These are phyloP conservation scores for Leptopilina drosophilae DNA, from an alignment of 2,888 invertebrate species.

Conservation along the genomic window DNA sequence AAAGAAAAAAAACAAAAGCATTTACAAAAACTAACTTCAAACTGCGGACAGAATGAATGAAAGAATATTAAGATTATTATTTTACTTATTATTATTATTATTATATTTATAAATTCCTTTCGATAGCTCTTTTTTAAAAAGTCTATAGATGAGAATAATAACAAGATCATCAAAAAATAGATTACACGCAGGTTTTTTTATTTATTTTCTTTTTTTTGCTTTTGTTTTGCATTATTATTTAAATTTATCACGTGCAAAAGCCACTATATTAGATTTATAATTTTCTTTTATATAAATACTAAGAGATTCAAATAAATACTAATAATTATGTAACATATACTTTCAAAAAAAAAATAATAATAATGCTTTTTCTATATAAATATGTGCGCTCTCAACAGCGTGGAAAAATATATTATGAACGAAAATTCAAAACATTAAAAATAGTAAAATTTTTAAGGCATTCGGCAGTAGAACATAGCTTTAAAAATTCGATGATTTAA, in stretches of 20 bases:
- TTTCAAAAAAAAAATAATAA: constrained; percentile 1
- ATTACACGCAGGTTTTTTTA: neutral
- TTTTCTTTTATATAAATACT: neutral
- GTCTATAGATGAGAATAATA: neutral
- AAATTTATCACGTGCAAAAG: neutral
- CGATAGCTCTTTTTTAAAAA: neutral
- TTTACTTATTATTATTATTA: too few relatives aligned
- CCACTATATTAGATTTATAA: neutral
- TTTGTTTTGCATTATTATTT: neutral
- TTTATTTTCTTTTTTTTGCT: too few relatives aligned
- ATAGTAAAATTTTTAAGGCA: neutral
- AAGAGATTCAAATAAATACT: constrained; percentile 11
- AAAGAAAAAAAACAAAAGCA: too few relatives aligned
- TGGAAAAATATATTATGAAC: constrained; percentile 1
- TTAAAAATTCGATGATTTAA: constrained; percentile 12
- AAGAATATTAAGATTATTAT: too few relatives aligned
- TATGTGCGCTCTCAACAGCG: constrained; percentile 19
- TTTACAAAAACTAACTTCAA: too few relatives aligned
- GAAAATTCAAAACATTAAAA: neutral
- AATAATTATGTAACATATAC: neutral
- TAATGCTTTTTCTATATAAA: neutral
- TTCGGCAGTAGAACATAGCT: constrained; percentile 1
- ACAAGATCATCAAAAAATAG: constrained; percentile 20
- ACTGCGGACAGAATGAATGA: too few relatives aligned
- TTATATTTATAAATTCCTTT: neutral